Evolutionary conservation across 2,113 vertebrate species (phyloP).

Genomic region (Myotis lucifugus): DNA sequence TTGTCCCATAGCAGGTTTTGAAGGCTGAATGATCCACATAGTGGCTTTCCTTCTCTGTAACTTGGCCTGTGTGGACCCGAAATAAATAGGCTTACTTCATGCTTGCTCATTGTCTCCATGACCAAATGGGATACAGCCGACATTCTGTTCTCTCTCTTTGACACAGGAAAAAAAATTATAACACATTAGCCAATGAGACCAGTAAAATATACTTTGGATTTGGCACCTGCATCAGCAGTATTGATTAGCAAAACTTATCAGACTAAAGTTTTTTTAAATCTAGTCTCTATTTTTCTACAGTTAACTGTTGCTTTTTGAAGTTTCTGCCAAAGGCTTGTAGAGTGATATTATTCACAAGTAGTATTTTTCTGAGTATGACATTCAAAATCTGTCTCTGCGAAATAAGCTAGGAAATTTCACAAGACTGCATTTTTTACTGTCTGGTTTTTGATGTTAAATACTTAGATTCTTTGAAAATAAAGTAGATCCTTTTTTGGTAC

Average conservation of each 20-base stretch:
- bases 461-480: constrained; percentile 63
- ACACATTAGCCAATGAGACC: constrained; percentile 9
- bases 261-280: constrained; percentile 50
- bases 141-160: constrained; percentile 34
- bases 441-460: constrained; percentile 45
- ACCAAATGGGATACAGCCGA: not conserved
- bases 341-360: constrained; percentile 18
- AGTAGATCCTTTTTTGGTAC: constrained; percentile 17
- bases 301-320: constrained; percentile 61
- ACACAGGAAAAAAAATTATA: not conserved
- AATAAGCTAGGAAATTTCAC: constrained; percentile 61
- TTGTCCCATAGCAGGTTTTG: not conserved
- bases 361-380: constrained; percentile 54
- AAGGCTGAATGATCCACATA: not conserved
- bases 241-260: constrained; percentile 19
- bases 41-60: constrained; percentile 52
- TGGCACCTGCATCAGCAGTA: not conserved
- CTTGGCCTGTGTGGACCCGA: constrained; percentile 7
- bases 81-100: constrained; percentile 31
- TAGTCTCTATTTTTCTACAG: constrained; percentile 16
- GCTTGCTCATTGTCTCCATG: constrained; percentile 26
- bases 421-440: constrained; percentile 39
- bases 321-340: constrained; percentile 39
- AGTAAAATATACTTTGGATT: constrained; percentile 36
- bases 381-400: constrained; percentile 58